Evolutionary conservation across 2,888 invertebrate species (phyloP), one percentile per base, ranked within the genome.

Genomic region (Nomada fucata): DNA sequence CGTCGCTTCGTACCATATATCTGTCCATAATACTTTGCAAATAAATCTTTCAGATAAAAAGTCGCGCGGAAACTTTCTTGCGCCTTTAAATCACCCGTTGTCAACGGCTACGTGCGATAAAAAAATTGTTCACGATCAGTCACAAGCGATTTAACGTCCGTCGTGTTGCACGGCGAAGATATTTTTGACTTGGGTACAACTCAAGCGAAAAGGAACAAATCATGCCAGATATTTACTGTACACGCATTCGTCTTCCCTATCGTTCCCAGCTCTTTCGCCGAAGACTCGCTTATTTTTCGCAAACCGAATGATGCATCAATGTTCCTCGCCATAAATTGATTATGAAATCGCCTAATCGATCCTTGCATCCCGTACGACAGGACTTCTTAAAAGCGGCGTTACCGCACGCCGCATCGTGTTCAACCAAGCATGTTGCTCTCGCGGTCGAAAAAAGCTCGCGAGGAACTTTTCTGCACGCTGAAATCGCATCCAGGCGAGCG

Each of bases 371-470:
- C 36, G 52, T 64, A 50, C 20, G 13, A 64, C 2, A 9, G 10
- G 26, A 29, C 3, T 26, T 29, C 13, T 26, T 5, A 5, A 2
- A 23, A 1, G 18, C 57, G 44, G 42, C 50, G 52, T 75, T 69
- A 59, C 29, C 26, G 60, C 15, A 26, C 23, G 26, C 52, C 5
- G 44, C 52, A 42, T 50, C 73, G 44, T 71, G 52, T 47, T 53
- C 23, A 29, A 15, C 59, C 52, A 57, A 4, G 59, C 53, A 55
- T 55, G 79, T 50, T 60, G n/a, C 65, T 72, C 57, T 50, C 65
- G 42, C 20, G 67, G 29, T 57, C 44, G 69, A 60, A 76, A 70
- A 79, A 71, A 60, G 11, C 9, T 44, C 18, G 5, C 53, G 44
- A 64, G 50, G 65, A 78, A 65, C 55, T 23, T 64, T n/a, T 20